Base-by-base conservation (phyloP, 2,113 vertebrate genomes). In the Carassius auratus region DNA sequence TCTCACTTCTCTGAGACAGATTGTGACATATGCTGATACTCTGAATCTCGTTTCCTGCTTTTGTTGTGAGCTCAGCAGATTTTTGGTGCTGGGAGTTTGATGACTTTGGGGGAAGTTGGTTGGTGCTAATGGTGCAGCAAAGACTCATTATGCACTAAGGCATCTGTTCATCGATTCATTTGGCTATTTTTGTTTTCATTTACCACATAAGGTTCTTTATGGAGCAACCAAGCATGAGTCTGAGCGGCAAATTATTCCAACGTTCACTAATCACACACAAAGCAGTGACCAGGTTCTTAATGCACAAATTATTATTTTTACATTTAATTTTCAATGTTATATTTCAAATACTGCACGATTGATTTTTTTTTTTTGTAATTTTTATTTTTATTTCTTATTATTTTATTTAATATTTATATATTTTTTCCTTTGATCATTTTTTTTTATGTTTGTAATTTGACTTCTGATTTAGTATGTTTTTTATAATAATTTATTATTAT, bases 151-250 rank as follows among this genome's bases (percentile, higher is more conserved):
- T 75, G 21, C 13, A 15, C 42, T 26, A 26, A 23, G 6, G 42
- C 42, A 75, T 50, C 71, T 75, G 73, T 48, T 14, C 42, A 50
- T 26, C 12, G 12, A 75, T 26, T 75, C 21, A 23, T 15, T 42
- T 8, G 12, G 55, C 55, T 38, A 38, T 78, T 61, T 77, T 78
- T n/a, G 33, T n/a, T 36, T 21, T 79, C 13, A 23, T 79, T 79
- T 15, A 30, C 74, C 45, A 77, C 50, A 30, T 59, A 17, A 3
- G 76, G 10, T 77, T 26, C 57, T 79, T 21, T 14, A 19, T 23
- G 19, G 33, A 61, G n/a, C 19, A 13, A 42, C 19, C 55, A 42
- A 5, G 3, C 10, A 45, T 61, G 76, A 23, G 52, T 8, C n/a
- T 77, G 15, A 77, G 45, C 8, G 14, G 13, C 30, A 17, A 69